Conservation (phyloP, 2,113 vertebrate genomes). For the Hippoglossus stenolepis region DNA sequence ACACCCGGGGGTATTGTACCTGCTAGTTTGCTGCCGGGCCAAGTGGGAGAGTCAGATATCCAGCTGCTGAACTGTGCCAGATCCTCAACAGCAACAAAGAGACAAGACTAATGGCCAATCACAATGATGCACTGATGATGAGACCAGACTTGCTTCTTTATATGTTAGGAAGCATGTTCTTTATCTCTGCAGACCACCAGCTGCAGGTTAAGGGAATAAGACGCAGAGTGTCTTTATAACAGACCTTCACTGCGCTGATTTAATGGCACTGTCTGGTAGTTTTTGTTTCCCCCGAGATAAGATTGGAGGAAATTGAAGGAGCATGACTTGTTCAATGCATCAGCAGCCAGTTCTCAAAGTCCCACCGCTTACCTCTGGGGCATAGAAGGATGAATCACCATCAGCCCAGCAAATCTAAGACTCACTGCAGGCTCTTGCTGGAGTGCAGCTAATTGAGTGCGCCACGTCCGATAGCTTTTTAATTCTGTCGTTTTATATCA, state of each 20-base stretch:
- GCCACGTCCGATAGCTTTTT: conserved; percentile 29
- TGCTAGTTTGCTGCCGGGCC: conserved; percentile 36
- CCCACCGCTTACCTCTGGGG: conserved; percentile 55
- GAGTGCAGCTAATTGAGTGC: conserved; percentile 58
- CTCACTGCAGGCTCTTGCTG: conserved; percentile 49
- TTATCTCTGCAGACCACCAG: conserved; percentile 35
- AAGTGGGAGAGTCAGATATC: conserved; percentile 52
- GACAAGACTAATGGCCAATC: background rate
- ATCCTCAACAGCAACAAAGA: conserved; percentile 22
- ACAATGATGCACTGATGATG: conserved; percentile 1
- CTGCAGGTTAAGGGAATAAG: conserved; percentile 20
- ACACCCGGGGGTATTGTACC: conserved; percentile 60
- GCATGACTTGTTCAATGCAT: conserved; percentile 50
- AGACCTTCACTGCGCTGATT: conserved; percentile 54
- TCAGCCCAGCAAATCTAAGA: conserved; percentile 52
- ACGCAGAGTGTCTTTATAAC: conserved; percentile 16
- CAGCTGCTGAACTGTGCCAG: conserved; percentile 43
- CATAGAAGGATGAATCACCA: conserved; percentile 64
- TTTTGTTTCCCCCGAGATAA: conserved; percentile 48
- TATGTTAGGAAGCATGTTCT: conserved; percentile 13
- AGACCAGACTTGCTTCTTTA: conserved; percentile 19
- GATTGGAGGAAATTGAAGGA: conserved; percentile 55
- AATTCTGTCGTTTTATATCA: conserved; percentile 42
- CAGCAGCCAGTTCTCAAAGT: conserved; percentile 47
- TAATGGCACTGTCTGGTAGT: conserved; percentile 48